Evolutionary conservation across 1,140 invertebrate species (phyloP).

Genomic region (Listronotus bonariensis): DNA sequence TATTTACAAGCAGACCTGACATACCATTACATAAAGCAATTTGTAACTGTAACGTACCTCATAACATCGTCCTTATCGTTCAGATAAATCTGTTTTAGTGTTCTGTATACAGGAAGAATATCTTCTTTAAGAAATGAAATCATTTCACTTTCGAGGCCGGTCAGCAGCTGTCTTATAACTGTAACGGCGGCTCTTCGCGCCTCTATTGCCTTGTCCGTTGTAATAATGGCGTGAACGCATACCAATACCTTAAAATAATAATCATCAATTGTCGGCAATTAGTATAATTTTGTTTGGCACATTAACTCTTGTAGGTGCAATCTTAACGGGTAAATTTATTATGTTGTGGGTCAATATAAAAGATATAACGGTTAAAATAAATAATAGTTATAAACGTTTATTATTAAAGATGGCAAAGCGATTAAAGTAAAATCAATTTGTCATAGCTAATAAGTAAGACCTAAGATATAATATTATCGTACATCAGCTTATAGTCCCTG

Average conservation of each 20-base stretch:
- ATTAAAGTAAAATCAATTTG: no score
- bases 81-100: conserved; percentile 67
- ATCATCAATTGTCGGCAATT: conserved; percentile 5
- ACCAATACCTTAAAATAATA: conserved; percentile 64
- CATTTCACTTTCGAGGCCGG: conserved; percentile 72
- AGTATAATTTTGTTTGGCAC: background rate
- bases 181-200: conserved; percentile 79
- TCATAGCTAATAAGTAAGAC: no score
- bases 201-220: conserved; percentile 70
- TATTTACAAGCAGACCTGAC: background rate
- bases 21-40: background rate
- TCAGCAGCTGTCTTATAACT: conserved; percentile 71
- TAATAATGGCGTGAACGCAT: conserved; percentile 70
- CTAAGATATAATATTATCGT: no score
- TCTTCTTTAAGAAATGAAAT: conserved; percentile 68
- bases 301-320: conserved; percentile 6
- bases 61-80: conserved; percentile 71
- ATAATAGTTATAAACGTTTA: conserved; percentile 6
- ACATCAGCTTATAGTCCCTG: no score
- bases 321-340: conserved; percentile 12
- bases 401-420: background rate
- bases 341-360: conserved; percentile 2
- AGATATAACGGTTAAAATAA: conserved; percentile 11
- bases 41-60: conserved; percentile 44
- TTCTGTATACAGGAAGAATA: conserved; percentile 70